These are phyloP conservation scores for Anoplopoma fimbria DNA, from an alignment of 2,113 vertebrate species.

Conservation along the genomic window DNA sequence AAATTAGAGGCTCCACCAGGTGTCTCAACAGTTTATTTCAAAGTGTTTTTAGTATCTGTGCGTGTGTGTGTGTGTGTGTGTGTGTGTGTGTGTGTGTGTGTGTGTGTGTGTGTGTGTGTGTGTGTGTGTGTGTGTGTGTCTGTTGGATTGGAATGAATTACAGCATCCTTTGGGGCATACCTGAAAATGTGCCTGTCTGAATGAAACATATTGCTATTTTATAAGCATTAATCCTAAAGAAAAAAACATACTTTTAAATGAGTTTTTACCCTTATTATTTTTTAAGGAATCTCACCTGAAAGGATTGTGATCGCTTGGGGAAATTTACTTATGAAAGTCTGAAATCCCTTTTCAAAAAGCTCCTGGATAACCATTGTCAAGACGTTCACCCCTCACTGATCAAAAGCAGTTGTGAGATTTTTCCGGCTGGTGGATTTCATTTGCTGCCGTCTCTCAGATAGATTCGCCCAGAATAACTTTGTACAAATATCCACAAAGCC, in stretches of 20 bases:
- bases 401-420: conserved; percentile 33
- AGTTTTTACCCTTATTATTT: background rate
- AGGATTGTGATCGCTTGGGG: background rate
- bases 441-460: too few relatives aligned
- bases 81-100: too few relatives aligned
- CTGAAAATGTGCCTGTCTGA: background rate
- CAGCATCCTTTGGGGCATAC: background rate
- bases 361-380: too few relatives aligned
- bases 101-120: too few relatives aligned
- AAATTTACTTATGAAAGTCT: conserved; percentile 13
- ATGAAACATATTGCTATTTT: background rate
- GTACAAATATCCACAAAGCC: too few relatives aligned
- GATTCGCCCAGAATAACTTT: too few relatives aligned
- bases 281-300: background rate
- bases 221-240: background rate
- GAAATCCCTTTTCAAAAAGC: conserved; percentile 38
- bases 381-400: conserved; percentile 42
- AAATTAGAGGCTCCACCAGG: background rate
- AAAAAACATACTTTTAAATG: too few relatives aligned
- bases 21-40: background rate
- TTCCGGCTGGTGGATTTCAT: too few relatives aligned
- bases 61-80: background rate
- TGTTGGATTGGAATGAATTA: background rate
- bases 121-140: too few relatives aligned
- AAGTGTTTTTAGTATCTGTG: background rate